Conservation (phyloP, 1,140 invertebrate species). For the Drosophila serrata region DNA sequence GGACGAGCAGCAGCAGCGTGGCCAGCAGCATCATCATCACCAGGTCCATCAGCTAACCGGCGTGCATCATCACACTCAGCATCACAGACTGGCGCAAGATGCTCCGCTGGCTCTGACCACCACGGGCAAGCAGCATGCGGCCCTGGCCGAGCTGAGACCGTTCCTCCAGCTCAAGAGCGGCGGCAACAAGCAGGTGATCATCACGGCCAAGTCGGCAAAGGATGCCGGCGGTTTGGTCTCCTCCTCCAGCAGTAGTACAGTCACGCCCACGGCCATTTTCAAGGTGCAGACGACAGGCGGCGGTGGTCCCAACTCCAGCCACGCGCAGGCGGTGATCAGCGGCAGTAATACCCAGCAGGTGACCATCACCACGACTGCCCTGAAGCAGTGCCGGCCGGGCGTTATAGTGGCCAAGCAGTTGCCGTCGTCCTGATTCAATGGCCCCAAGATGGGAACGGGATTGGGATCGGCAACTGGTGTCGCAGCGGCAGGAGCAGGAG, state of each 20-base stretch:
- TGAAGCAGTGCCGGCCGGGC: slow-evolving; percentile 91
- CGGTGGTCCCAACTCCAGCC: neutral
- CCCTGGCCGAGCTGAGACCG: slow-evolving; percentile 88
- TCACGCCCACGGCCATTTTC: slow-evolving; percentile 79
- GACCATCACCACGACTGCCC: slow-evolving; percentile 85
- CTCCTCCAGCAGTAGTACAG: slow-evolving; percentile 36
- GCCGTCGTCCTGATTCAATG: slow-evolving; percentile 83
- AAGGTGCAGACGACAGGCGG: slow-evolving; percentile 71
- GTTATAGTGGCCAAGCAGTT: slow-evolving; percentile 94
- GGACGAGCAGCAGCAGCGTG: slow-evolving; percentile 86
- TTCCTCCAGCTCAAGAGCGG: slow-evolving; percentile 87
- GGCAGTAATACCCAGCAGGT: slow-evolving; percentile 54
- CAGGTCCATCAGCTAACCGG: slow-evolving; percentile 65
- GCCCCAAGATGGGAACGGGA: slow-evolving; percentile 45
- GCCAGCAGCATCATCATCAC: slow-evolving; percentile 75
- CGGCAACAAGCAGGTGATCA: slow-evolving; percentile 79
- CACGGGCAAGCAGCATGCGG: slow-evolving; percentile 83
- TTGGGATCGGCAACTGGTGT: slow-evolving; percentile 10
- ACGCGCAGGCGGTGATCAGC: slow-evolving; percentile 40
- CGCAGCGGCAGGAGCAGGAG: slow-evolving; percentile 6
- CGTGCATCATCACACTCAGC: slow-evolving; percentile 44
- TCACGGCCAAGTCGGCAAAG: slow-evolving; percentile 66
- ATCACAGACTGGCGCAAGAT: slow-evolving; percentile 86
- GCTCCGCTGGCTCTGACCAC: slow-evolving; percentile 92
- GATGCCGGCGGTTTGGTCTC: slow-evolving; percentile 35